Base-by-base conservation (phyloP, 2,888 invertebrate genomes). In the Callinectes sapidus region DNA sequence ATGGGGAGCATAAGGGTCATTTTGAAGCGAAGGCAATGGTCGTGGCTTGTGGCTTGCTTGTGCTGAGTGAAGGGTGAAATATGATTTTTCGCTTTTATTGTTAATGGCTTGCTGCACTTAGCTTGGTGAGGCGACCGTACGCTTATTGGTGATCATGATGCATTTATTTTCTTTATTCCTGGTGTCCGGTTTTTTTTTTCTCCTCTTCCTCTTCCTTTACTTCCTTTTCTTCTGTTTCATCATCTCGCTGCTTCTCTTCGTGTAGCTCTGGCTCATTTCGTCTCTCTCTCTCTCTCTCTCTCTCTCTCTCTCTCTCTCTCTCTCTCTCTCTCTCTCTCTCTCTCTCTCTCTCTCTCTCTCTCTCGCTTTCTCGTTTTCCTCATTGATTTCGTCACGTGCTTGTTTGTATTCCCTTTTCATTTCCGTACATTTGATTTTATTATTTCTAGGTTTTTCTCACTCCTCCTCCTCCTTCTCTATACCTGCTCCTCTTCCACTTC, bases 81-180 rank as follows among this genome's bases (percentile, higher is more conserved):
- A 81, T 81, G 81, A 81, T 35, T 81, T 32, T 81, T 81, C 81
- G 81, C 35, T 35, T 35, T 81, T 81, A n/a, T 35, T 81, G 81
- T 81, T 81, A 81, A 35, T 16, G 35, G 81, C 81, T 1, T 16
- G n/a, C 35, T 18, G 32, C 35, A 81, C 71, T 77, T 77, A 77
- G 71, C 81, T 81, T 35, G 35, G 14, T 32, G 16, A 81, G 35
- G 81, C 35, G 35, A 32, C 81, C 81, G 14, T 81, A 28, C 71
- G 71, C 35, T 35, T 81, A 35, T 81, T 35, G 35, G 35, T 81
- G 81, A 81, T 81, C 81, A 77, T 14, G 13, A 35, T 81, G 81
- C 81, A 81, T 81, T 32, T 32, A 77, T 77, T 81, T 81, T 35
- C 81, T 81, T 32, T 35, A 35, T 81, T 81, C 13, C 35, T 35